Conservation (phyloP, 2,113 vertebrate species). For the Otis tarda region DNA sequence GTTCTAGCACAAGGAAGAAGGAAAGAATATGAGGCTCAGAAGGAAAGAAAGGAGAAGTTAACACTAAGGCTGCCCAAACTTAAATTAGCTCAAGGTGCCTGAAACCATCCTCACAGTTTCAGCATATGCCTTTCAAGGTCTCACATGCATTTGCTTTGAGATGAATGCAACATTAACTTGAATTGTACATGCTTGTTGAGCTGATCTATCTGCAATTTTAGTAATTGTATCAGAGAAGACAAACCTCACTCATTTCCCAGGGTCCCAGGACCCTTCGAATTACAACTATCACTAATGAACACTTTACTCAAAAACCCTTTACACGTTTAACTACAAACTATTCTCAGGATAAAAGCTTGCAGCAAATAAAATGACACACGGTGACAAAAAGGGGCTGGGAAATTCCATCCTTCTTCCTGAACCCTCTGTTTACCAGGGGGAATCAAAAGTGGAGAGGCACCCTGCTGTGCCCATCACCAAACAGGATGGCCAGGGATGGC, state of each 20-base stretch:
- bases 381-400: not conserved
- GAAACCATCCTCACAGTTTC: not conserved
- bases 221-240: not conserved
- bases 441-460: not conserved
- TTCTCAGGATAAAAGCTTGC: not conserved
- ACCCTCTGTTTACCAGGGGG: accelerated
- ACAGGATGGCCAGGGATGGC: not conserved
- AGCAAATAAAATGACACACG: not conserved
- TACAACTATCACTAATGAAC: not conserved
- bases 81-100: not conserved
- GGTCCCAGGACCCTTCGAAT: not conserved
- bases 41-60: not conserved
- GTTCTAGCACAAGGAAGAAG: slow-evolving; percentile 1
- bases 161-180: not conserved
- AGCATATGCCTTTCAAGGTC: not conserved
- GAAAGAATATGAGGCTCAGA: not conserved
- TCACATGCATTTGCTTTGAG: not conserved
- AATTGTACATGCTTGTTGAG: not conserved
- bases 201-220: not conserved
- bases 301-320: not conserved
- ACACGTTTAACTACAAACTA: not conserved
- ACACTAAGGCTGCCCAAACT: not conserved
- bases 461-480: not conserved
- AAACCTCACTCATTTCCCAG: not conserved
- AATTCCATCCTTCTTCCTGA: not conserved